Base-by-base conservation (phyloP, 2,797 vertebrate genomes). In the Mormyrus proboscirostris region DNA sequence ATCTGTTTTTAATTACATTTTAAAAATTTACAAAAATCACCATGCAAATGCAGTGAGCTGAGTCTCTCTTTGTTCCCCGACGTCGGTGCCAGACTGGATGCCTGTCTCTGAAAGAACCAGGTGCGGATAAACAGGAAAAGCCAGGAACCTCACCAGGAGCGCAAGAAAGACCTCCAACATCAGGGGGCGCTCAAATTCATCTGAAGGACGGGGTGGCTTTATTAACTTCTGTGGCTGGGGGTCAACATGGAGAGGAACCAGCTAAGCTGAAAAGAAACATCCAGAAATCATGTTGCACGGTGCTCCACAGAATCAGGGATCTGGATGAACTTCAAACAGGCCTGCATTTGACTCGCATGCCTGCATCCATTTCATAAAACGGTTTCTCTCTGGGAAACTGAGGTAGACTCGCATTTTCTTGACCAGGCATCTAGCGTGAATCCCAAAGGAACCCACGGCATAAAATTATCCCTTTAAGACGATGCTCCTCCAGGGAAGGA, bases 1-100 rank as follows among this genome's bases (percentile, higher is more conserved):
- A 83, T 84, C 89, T 88, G 89, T 84, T 88, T 84, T 47, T 55
- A 88, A 88, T 90, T 88, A 89, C 29, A 76, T 76, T 86, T 84
- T 12, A 49, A 88, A 90, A 79, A 55, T 76, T 86, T 84, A 50
- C 47, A 88, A 90, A 79, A 55, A 88, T 87, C 87, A 84, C 73
- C 55, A 69, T 41, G 44, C 76, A 84, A 65, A 90, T 53, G 76
- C 50, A 19, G n/a, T 25, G 87, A 57, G 55, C 10, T 44, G 1
- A 12, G 29, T 44, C 85, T 83, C 69, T n/a, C 69, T 29, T 33
- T n/a, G 41, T 53, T 53, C 89, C 69, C 44, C 2, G 22, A 16
- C 3, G 50, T n/a, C 3, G 7, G 4, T 16, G 50, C 50, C 85
- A 87, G 50, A 38, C 85, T 38, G 50, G 16, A 38, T 12, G 33